Conservation (phyloP, 2,113 vertebrate species). For the Carlito syrichta region DNA sequence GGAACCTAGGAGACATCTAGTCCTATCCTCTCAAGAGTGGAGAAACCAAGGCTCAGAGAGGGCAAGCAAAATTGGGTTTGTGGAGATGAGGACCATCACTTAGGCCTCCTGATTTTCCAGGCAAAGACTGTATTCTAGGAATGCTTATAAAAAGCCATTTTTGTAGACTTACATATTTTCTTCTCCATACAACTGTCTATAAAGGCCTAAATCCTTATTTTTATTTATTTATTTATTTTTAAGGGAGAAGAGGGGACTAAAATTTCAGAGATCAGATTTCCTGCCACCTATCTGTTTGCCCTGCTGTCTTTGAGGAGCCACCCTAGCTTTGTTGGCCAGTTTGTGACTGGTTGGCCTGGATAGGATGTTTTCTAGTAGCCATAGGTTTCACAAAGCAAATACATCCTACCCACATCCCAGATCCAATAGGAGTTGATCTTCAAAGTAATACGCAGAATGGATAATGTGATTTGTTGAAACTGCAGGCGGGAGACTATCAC, state of each 20-base stretch:
- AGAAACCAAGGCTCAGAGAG: not conserved
- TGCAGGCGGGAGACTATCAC: not conserved
- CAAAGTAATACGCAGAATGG: not conserved
- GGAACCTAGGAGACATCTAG: not conserved
- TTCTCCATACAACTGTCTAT: not conserved
- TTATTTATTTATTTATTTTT: not conserved
- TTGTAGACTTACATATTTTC: not conserved
- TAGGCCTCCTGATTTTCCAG: too few relatives aligned
- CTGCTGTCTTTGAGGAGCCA: not conserved
- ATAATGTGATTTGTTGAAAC: not conserved
- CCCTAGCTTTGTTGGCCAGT: not conserved
- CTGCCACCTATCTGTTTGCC: not conserved
- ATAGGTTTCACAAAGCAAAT: not conserved
- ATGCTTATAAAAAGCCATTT: not conserved
- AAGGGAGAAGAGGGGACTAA: not conserved
- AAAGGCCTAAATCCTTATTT: not conserved
- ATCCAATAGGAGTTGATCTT: not conserved
- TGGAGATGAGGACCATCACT: not conserved
- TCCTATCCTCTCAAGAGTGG: not conserved
- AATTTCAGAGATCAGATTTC: not conserved
- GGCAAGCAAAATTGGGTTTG: not conserved
- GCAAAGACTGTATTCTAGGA: not conserved
- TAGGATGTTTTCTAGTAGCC: not conserved
- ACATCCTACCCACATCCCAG: not conserved
- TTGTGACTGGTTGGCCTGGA: not conserved